These are phyloP conservation scores for Caenorhabditis sulstoni DNA, from an alignment of 2,888 invertebrate species.

Conservation along the genomic window DNA sequence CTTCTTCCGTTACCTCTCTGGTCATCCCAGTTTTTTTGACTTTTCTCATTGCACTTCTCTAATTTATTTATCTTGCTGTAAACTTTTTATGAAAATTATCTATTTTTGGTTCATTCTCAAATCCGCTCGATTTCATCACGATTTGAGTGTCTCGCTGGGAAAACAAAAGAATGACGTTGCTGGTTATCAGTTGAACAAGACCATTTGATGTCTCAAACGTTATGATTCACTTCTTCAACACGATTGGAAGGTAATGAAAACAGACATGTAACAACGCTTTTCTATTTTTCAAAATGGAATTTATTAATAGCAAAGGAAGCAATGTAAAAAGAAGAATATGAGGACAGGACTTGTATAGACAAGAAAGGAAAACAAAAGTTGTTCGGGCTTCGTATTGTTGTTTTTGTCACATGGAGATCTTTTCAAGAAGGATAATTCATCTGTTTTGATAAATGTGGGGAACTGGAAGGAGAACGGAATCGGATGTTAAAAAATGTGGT, in stretches of 20 bases:
- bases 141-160: background rate
- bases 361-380: conserved; percentile 6
- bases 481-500: conserved; percentile 4
- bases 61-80: conserved; percentile 7
- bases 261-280: no score
- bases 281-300: no score
- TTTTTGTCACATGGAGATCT: conserved; percentile 26
- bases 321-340: no score
- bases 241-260: no score
- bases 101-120: background rate
- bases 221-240: conserved; percentile 14
- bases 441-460: conserved; percentile 6
- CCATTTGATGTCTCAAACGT: conserved; percentile 16
- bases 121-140: no score
- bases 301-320: no score
- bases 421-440: conserved; percentile 10
- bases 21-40: conserved; percentile 30
- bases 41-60: conserved; percentile 12
- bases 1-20: conserved; percentile 32
- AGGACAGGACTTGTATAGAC: no score
- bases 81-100: conserved; percentile 4
- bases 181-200: conserved; percentile 27
- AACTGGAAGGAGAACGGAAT: background rate
- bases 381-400: background rate
- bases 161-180: conserved; percentile 17